Conservation (phyloP, 2,888 invertebrate species). For the Pogonocherus hispidulus region DNA sequence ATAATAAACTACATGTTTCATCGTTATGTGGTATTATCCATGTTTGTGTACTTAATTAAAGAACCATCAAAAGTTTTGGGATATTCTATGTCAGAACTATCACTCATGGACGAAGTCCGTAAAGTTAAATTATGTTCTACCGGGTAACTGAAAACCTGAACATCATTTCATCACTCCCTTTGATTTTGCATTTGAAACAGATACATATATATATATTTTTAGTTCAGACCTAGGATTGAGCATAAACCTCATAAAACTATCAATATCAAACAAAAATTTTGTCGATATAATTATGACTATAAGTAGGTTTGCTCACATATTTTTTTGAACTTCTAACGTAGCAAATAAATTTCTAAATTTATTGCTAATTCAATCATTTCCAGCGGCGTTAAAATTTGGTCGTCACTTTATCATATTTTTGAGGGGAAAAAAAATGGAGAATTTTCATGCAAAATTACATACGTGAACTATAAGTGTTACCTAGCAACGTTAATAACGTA, state of each 20-base stretch:
- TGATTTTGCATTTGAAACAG: not conserved
- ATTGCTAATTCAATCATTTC: too few species aligned
- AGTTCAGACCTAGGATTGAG: not conserved
- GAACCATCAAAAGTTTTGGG: not conserved
- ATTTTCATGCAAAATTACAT: too few species aligned
- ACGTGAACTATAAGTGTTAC: too few species aligned
- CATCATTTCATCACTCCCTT: not conserved
- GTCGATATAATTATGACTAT: not conserved
- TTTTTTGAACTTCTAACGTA: too few species aligned
- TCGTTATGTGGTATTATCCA: not conserved
- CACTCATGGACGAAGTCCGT: not conserved
- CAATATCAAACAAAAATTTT: not conserved
- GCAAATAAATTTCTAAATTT: too few species aligned
- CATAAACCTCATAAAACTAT: not conserved
- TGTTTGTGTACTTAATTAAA: not conserved
- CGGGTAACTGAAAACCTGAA: not conserved
- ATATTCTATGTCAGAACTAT: not conserved
- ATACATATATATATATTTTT: not conserved
- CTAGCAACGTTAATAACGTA: too few species aligned
- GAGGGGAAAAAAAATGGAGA: too few species aligned
- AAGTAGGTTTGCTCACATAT: too few species aligned
- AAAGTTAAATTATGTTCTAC: not conserved
- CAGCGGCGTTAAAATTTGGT: too few species aligned
- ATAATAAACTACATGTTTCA: not conserved
- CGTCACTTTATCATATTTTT: too few species aligned